Percentiles rank a stretch among this genome's conserved stretches.
phyloP scores from a whole-genome alignment of 2,888 invertebrate genomes.

The Platycheirus albimanus region DNA sequence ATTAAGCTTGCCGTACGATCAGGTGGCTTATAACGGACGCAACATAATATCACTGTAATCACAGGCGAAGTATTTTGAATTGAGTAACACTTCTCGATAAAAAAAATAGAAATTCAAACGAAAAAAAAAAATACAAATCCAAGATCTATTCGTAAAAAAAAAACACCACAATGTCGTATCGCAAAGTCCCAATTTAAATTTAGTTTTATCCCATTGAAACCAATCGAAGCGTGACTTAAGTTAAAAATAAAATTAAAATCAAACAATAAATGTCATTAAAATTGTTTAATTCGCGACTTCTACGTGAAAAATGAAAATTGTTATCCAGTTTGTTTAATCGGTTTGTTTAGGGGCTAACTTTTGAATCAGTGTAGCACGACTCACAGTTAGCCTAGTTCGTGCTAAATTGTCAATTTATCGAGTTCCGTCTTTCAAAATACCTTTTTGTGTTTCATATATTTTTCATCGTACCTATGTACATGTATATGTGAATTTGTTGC shows the following conservation, averaged over 20 bases:
- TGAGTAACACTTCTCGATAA: constrained; percentile 15
- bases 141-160: constrained; percentile 29
- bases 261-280: constrained; percentile 49
- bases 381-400: constrained; percentile 42
- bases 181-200: constrained; percentile 46
- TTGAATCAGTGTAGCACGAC: constrained; percentile 32
- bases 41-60: constrained; percentile 40
- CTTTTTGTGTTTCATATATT: constrained; percentile 20
- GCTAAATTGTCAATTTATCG: constrained; percentile 38
- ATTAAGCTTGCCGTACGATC: constrained; percentile 44
- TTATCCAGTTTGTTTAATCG: constrained; percentile 54
- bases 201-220: constrained; percentile 52
- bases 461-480: too few relatives aligned
- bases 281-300: constrained; percentile 54
- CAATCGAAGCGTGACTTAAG: constrained; percentile 65
- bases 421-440: constrained; percentile 6
- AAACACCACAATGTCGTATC: constrained; percentile 38
- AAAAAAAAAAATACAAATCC: constrained; percentile 14
- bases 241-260: constrained; percentile 21
- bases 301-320: constrained; percentile 62
- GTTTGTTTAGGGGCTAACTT: constrained; percentile 42
- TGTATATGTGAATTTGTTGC: constrained; percentile 14
- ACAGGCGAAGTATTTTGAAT: constrained; percentile 35
- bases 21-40: constrained; percentile 64
- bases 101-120: constrained; percentile 20